Evolutionary conservation across 2,113 vertebrate genomes (phyloP).

Genomic region (Laticauda laticaudata): DNA sequence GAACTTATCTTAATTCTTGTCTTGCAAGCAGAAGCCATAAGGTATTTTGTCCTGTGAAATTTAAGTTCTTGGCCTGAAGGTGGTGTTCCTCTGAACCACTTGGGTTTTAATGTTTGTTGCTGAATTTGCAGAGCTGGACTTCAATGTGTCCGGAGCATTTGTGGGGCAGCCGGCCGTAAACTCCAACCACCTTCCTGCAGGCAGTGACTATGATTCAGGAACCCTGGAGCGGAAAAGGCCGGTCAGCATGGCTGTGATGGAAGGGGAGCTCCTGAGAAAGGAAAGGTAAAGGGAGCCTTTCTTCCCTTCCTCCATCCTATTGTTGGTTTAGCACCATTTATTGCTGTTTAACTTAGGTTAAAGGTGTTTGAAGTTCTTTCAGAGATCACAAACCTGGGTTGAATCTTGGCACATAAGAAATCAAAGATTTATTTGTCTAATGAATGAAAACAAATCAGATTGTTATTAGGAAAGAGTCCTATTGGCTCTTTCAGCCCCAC

Average conservation of each 20-base stretch:
- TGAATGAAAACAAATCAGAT: neutral
- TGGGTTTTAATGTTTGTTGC: neutral
- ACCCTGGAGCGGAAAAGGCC: constrained; percentile 92
- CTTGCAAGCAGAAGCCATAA: neutral
- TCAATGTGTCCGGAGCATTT: constrained; percentile 95
- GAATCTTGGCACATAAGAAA: neutral
- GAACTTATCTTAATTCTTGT: neutral
- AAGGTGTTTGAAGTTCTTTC: neutral
- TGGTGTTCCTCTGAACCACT: neutral
- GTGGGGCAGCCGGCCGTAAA: constrained; percentile 79
- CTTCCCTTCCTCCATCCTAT: neutral
- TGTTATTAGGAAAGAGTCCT: neutral
- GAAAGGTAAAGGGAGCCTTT: constrained; percentile 75
- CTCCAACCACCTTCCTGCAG: constrained; percentile 81
- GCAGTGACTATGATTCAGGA: constrained; percentile 78
- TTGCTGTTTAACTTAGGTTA: neutral
- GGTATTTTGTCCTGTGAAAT: neutral
- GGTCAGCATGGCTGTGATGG: constrained; percentile 86
- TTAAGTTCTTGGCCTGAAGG: neutral
- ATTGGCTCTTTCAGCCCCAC: neutral
- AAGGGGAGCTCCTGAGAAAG: constrained; percentile 84
- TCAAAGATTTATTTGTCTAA: neutral
- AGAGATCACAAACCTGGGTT: neutral
- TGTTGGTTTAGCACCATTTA: neutral
- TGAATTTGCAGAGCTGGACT: constrained; percentile 84